Percentiles rank a stretch among this genome's conserved stretches.
phyloP scores from a whole-genome alignment of 2,797 vertebrate genomes.

The Myotis vivesi region DNA sequence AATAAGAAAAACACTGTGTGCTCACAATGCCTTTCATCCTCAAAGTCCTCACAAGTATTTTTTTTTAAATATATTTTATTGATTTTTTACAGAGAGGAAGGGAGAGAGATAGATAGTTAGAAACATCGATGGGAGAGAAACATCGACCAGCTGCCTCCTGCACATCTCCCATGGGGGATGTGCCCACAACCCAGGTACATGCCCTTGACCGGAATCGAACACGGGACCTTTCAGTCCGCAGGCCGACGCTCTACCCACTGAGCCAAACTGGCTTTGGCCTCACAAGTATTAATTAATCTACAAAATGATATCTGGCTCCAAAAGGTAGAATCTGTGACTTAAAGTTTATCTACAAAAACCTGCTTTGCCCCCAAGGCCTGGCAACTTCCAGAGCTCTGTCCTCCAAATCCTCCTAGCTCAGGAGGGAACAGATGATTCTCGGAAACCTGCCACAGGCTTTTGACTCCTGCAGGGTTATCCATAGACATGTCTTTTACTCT shows the following conservation, averaged over 20 bases:
- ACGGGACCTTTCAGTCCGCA: no score
- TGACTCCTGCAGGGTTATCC: constrained; percentile 66
- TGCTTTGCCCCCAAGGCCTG: constrained; percentile 70
- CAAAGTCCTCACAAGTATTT: constrained; percentile 61
- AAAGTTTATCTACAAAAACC: constrained; percentile 72
- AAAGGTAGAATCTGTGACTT: constrained; percentile 73
- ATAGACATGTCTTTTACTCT: constrained; percentile 49
- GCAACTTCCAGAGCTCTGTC: constrained; percentile 47
- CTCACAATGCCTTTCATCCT: constrained; percentile 57
- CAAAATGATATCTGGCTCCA: constrained; percentile 67
- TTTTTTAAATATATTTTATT: no score
- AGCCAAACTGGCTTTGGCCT: no score
- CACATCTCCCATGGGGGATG: no score
- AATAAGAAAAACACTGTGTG: constrained; percentile 56
- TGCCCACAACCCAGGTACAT: no score
- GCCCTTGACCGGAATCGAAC: no score
- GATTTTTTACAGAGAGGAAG: no score
- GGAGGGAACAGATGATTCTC: constrained; percentile 64
- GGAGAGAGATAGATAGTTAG: no score
- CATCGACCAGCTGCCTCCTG: no score
- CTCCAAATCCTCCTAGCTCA: constrained; percentile 63
- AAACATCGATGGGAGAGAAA: no score
- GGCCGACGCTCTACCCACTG: no score
- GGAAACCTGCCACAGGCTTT: constrained; percentile 69
- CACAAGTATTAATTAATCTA: constrained; percentile 72